Conservation (phyloP, 1,140 invertebrate genomes). For the Mesaphorura yosii region DNA sequence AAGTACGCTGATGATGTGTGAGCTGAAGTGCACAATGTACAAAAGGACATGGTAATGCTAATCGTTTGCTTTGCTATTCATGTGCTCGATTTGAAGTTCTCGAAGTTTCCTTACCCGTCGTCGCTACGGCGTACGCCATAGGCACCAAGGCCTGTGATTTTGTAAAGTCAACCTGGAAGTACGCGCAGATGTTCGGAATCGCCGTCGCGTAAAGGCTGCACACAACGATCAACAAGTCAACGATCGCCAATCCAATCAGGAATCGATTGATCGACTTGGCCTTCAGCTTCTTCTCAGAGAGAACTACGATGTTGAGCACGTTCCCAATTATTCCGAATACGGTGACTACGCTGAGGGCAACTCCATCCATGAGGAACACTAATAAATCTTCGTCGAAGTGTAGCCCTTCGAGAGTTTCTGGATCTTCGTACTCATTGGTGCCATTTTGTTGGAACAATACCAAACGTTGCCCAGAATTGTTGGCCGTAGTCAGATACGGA, state of each 20-base stretch:
- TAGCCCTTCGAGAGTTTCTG: too few species aligned
- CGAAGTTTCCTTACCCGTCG: background rate
- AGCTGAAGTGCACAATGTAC: conserved; percentile 6
- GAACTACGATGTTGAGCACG: conserved; percentile 5
- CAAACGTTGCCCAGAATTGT: too few species aligned
- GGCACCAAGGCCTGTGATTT: background rate
- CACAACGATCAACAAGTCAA: background rate
- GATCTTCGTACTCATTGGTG: too few species aligned
- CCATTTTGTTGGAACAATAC: too few species aligned
- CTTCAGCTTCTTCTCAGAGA: conserved; percentile 8
- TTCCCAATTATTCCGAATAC: conserved; percentile 12
- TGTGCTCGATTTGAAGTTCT: background rate
- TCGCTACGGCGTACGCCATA: background rate
- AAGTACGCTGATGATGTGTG: conserved; percentile 87
- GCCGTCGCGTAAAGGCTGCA: background rate
- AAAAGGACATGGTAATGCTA: background rate
- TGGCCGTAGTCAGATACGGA: too few species aligned
- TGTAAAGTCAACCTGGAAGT: background rate
- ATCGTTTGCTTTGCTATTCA: background rate
- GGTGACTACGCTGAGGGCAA: conserved; percentile 51
- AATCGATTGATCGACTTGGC: conserved; percentile 12
- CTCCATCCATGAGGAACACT: conserved; percentile 68
- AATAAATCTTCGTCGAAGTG: conserved; percentile 45
- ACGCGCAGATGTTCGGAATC: conserved; percentile 1
- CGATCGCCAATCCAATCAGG: conserved; percentile 7